phyloP scores from a whole-genome alignment of 2,113 vertebrate species.

The Solea senegalensis region DNA sequence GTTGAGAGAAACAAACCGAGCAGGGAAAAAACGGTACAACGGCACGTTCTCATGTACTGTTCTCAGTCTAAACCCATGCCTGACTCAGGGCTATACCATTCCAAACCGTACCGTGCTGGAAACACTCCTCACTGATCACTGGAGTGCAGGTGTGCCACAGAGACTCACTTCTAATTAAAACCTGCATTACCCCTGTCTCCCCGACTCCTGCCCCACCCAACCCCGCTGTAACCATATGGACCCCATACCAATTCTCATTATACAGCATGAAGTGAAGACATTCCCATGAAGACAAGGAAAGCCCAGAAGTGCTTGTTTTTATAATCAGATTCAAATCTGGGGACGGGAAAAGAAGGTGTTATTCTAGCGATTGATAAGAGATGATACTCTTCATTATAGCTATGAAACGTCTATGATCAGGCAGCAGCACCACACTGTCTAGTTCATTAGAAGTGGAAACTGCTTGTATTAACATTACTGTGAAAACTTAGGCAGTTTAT shows the following conservation, averaged over 20 bases:
- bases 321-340: conserved; percentile 61
- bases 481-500: no score
- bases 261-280: conserved; percentile 72
- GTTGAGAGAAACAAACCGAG: no score
- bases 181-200: conserved; percentile 60
- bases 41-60: no score
- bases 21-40: no score
- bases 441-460: no score
- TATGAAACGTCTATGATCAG: conserved; percentile 3
- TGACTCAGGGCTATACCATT: no score
- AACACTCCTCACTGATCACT: conserved; percentile 62
- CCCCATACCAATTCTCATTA: conserved; percentile 81
- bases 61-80: no score
- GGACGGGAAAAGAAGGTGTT: conserved; percentile 31
- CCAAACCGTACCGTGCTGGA: conserved; percentile 2
- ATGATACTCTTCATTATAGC: conserved; percentile 12
- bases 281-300: conserved; percentile 59
- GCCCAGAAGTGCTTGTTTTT: conserved; percentile 55
- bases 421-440: not conserved
- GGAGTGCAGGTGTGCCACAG: conserved; percentile 68
- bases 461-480: no score
- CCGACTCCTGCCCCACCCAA: conserved; percentile 43
- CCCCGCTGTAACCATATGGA: conserved; percentile 77
- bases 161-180: conserved; percentile 80
- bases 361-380: conserved; percentile 26